Base-by-base conservation (phyloP, 2,888 invertebrate genomes). In the Watsonalla cultraria region DNA sequence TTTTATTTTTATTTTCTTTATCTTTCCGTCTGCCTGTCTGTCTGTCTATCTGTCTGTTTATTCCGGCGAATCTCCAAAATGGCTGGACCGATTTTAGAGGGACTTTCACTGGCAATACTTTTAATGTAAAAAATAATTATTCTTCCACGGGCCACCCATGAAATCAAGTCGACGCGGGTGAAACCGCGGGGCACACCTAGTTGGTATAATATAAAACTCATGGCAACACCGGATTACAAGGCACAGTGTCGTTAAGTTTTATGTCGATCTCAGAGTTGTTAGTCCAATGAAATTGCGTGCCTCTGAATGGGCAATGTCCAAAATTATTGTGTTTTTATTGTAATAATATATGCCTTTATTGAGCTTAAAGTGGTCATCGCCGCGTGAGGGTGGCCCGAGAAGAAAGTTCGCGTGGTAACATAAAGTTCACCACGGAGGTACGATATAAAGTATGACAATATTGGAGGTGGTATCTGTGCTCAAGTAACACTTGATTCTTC, bases 321-420 rank as follows among this genome's bases (percentile, higher is more conserved):
- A 69, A 67, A 64, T 65, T 64, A 69, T 66, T 66, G 59, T 65
- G 65, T 69, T 78, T 79, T 76, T 80, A 77, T 76, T 76, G 64
- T 70, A 73, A 75, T 74, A 73, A 78, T 73, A 68, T 69, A 72
- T 70, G 66, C 68, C 68, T 74, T 76, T 70, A 72, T 74, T 70
- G 72, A 62, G 62, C 57, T 67, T 67, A 68, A 70, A 76, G 69
- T 68, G 76, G 61, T 73, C 74, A 76, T 74, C 72, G 67, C 61
- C 39, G 70, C 70, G 68, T 60, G 65, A 74, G 70, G 72, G 69
- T 61, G 71, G 65, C 57, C 65, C 53, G 65, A 60, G 66, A 72
- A 65, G 72, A 68, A 70, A 72, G 64, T 68, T 59, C 52, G 51
- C 57, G 45, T 60, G 72, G 73, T 73, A 71, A 70, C 54, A 71